Conservation (phyloP, 2,797 vertebrate species). For the Anguilla obscura region DNA sequence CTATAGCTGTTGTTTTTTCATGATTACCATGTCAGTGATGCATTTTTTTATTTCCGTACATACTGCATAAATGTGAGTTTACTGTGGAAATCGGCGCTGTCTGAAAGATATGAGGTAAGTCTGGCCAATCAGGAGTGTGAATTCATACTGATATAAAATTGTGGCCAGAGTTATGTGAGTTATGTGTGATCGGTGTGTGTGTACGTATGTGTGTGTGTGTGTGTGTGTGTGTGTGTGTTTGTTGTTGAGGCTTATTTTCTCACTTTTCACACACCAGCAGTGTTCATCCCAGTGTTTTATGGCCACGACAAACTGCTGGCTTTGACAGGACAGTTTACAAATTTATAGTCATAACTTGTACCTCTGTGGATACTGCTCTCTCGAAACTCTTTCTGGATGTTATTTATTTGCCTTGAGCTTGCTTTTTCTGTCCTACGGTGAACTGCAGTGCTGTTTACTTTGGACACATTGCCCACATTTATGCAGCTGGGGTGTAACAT, state of each 20-base stretch:
- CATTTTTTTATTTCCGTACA: too few species aligned
- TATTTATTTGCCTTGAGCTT: constrained; percentile 3
- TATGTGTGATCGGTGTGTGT: background rate
- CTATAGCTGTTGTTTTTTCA: background rate
- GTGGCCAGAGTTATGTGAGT: too few species aligned
- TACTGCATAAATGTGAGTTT: too few species aligned
- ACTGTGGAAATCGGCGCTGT: too few species aligned
- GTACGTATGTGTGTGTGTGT: background rate
- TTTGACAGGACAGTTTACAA: constrained; percentile 3
- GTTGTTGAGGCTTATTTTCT: background rate
- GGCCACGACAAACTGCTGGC: background rate
- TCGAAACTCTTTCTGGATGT: background rate
- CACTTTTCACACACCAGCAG: background rate
- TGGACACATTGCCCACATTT: background rate
- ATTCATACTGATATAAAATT: too few species aligned
- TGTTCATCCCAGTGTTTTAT: background rate
- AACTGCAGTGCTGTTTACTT: background rate
- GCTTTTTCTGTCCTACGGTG: background rate
- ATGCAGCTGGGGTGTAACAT: background rate
- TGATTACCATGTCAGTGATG: background rate
- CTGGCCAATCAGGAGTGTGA: too few species aligned
- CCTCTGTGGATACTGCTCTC: background rate
- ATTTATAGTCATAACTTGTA: constrained; percentile 14
- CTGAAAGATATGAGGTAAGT: too few species aligned
- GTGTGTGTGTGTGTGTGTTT: background rate